Conservation (phyloP, 2,797 vertebrate genomes). For the Hemitrygon akajei region DNA sequence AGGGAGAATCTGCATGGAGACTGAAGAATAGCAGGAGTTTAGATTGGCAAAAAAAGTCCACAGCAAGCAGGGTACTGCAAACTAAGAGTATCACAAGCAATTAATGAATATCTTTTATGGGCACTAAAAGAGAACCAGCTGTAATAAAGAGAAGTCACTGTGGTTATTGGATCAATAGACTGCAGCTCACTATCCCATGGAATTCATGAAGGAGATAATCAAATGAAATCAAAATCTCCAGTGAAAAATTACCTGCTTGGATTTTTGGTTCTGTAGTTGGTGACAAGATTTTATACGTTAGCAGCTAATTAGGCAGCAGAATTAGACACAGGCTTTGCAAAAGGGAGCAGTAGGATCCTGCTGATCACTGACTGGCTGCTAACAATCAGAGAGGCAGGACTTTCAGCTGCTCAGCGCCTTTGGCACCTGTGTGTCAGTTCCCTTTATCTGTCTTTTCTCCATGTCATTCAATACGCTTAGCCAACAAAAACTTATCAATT, state of each 20-base stretch:
- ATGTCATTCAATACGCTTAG: neutral
- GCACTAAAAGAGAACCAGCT: neutral
- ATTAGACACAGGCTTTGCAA: neutral
- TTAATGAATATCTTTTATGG: neutral
- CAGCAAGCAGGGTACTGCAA: neutral
- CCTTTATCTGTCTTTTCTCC: too few relatives aligned
- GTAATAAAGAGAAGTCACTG: neutral
- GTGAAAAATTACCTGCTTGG: neutral
- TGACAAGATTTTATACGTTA: neutral
- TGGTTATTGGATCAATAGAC: neutral
- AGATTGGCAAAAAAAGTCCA: neutral
- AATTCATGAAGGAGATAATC: neutral
- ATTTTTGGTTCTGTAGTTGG: neutral
- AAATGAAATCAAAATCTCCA: too few relatives aligned
- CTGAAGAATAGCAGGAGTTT: neutral
- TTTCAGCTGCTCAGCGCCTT: neutral
- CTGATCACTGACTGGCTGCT: neutral
- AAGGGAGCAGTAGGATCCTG: neutral
- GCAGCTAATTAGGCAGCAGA: neutral
- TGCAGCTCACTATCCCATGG: neutral
- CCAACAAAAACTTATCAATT: neutral
- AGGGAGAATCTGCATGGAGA: too few relatives aligned
- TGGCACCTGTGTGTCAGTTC: neutral
- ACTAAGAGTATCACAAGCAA: neutral
- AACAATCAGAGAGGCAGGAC: neutral